These are phyloP conservation scores for Lepilemur septentrionalis DNA, from an alignment of 2,797 vertebrate genomes.

Conservation along the genomic window DNA sequence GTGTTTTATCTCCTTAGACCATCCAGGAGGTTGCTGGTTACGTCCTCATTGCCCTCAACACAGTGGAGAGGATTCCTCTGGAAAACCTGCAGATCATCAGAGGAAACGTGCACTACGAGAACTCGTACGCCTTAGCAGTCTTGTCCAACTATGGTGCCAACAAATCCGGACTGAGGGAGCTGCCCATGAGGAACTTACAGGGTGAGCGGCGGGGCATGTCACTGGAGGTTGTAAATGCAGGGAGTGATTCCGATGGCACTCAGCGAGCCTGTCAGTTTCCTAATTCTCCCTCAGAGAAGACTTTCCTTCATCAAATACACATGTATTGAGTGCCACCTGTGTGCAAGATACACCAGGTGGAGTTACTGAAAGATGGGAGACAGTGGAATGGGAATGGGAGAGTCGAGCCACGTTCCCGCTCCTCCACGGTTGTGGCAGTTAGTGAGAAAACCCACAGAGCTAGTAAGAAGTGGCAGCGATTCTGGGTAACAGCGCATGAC, in stretches of 20 bases:
- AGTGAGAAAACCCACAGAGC: background rate
- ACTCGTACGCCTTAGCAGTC: slow-evolving; percentile 88
- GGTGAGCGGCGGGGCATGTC: slow-evolving; percentile 82
- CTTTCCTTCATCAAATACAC: background rate
- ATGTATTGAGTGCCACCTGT: accelerated
- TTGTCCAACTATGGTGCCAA: slow-evolving; percentile 88
- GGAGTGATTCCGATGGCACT: accelerated
- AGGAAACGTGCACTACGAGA: slow-evolving; percentile 92
- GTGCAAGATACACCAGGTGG: too few species aligned
- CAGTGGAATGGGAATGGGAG: background rate
- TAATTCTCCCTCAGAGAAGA: background rate
- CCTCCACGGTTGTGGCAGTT: too few species aligned
- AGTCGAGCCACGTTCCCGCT: background rate
- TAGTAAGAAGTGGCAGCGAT: background rate
- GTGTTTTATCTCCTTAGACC: slow-evolving; percentile 82
- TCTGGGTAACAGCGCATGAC: background rate
- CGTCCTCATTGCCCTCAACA: slow-evolving; percentile 94
- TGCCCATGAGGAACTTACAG: slow-evolving; percentile 91
- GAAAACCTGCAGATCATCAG: slow-evolving; percentile 95
- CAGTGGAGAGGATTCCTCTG: slow-evolving; percentile 90
- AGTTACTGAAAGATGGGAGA: background rate
- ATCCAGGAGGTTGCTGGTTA: slow-evolving; percentile 98
- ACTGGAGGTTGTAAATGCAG: background rate
- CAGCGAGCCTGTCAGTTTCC: accelerated
- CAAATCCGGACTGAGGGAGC: slow-evolving; percentile 82